phyloP scores from a whole-genome alignment of 2,113 vertebrate genomes.

The Apteryx owenii region DNA sequence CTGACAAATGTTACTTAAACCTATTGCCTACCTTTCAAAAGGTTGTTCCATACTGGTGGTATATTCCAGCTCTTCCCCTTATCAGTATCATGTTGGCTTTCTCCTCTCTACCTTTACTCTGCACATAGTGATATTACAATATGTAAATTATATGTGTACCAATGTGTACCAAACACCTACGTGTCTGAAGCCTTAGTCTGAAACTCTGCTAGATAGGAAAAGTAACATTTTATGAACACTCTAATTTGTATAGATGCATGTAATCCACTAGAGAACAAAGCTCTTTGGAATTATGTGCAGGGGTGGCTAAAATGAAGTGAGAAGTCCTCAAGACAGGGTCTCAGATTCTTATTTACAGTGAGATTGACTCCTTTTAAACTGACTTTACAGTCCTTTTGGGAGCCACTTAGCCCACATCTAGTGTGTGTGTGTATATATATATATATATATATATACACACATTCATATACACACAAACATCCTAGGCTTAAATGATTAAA shows the following conservation, averaged over 20 bases:
- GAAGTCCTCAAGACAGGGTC: not conserved
- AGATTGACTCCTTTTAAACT: not conserved
- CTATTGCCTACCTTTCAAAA: not conserved
- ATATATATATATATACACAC: too few species aligned
- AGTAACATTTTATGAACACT: accelerated
- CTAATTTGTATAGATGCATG: accelerated
- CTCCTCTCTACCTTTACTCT: not conserved
- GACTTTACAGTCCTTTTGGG: not conserved
- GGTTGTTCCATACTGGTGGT: not conserved
- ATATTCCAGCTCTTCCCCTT: not conserved
- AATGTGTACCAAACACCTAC: not conserved
- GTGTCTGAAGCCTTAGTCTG: not conserved
- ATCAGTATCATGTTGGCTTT: not conserved
- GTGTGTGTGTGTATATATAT: accelerated
- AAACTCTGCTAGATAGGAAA: not conserved
- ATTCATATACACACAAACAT: not conserved
- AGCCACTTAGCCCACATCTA: not conserved
- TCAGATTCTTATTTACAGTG: not conserved
- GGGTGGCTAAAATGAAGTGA: not conserved
- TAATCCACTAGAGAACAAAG: not conserved
- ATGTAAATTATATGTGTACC: not conserved
- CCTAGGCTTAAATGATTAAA: not conserved
- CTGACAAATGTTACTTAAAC: not conserved
- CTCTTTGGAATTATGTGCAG: not conserved
- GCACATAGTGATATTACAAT: not conserved